Evolutionary conservation across 2,888 invertebrate genomes (phyloP).

Genomic region (Hypolimnas misippus): DNA sequence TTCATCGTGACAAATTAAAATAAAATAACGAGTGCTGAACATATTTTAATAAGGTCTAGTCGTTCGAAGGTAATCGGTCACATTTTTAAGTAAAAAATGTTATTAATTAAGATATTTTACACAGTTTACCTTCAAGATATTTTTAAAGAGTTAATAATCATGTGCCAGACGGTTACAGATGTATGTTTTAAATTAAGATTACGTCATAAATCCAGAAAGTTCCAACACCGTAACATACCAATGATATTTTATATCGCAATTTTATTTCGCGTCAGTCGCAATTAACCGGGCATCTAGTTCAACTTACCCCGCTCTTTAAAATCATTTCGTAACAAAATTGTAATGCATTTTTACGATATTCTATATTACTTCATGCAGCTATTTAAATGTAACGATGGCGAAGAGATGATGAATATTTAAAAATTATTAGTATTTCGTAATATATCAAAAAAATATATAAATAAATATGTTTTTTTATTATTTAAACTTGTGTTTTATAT

Average conservation of each 20-base stretch:
- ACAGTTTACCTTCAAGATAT: no score
- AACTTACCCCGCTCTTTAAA: slow-evolving; percentile 6
- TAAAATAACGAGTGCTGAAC: no score
- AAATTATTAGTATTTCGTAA: background rate
- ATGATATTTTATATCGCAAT: slow-evolving; percentile 19
- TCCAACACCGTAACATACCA: slow-evolving; percentile 9
- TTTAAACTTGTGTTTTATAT: no score
- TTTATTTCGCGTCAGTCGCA: slow-evolving; percentile 18
- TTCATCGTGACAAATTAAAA: no score
- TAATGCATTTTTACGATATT: slow-evolving; percentile 16
- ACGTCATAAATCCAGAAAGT: background rate
- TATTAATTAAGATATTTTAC: no score
- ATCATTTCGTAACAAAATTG: slow-evolving; percentile 24
- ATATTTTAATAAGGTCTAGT: no score
- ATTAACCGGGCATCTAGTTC: slow-evolving; percentile 30
- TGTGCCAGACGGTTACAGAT: background rate
- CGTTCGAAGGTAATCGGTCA: no score
- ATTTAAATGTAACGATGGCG: background rate
- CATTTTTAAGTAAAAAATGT: no score
- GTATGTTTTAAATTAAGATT: background rate
- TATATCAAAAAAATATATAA: background rate
- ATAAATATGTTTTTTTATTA: no score
- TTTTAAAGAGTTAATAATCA: no score
- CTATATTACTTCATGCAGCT: background rate
- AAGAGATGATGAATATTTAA: slow-evolving; percentile 1